Conservation (phyloP, 1,140 invertebrate genomes). For the Papilio polyxenes region DNA sequence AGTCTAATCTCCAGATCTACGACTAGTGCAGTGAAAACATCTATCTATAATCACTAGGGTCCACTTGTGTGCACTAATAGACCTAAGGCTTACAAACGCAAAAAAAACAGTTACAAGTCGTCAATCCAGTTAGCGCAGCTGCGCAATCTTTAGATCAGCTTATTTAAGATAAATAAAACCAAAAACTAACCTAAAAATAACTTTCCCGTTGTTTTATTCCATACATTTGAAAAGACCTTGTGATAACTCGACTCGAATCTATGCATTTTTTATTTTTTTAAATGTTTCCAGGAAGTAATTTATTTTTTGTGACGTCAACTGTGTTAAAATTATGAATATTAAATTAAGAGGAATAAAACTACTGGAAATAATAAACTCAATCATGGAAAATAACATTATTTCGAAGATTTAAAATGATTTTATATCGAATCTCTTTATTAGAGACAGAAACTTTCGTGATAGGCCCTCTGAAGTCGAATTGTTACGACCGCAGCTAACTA, state of each 20-base stretch:
- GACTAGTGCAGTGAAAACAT: too few relatives aligned
- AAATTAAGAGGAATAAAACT: not conserved
- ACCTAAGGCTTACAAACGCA: not conserved
- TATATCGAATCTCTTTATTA: not conserved
- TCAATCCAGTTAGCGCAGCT: constrained; percentile 12
- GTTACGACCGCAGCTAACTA: not conserved
- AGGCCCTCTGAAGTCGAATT: not conserved
- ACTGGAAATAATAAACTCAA: not conserved
- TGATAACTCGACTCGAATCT: not conserved
- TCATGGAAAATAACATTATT: not conserved
- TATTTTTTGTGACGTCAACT: not conserved
- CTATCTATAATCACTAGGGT: too few relatives aligned
- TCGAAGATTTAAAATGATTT: not conserved
- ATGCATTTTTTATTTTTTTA: not conserved
- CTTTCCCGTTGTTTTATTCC: not conserved
- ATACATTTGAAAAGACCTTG: not conserved
- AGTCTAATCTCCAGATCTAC: too few relatives aligned
- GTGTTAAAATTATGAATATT: not conserved
- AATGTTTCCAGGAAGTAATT: not conserved
- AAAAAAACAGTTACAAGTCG: not conserved
- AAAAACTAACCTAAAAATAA: not conserved
- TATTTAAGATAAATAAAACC: not conserved
- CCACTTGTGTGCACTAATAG: not conserved
- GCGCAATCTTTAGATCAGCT: not conserved
- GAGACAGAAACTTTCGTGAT: not conserved